A percentile compares a stretch with the other conserved stretches of the same genome.
These are phyloP conservation scores for Hylaeus anthracinus DNA, from an alignment of 1,140 invertebrate species.

Conservation along the genomic window DNA sequence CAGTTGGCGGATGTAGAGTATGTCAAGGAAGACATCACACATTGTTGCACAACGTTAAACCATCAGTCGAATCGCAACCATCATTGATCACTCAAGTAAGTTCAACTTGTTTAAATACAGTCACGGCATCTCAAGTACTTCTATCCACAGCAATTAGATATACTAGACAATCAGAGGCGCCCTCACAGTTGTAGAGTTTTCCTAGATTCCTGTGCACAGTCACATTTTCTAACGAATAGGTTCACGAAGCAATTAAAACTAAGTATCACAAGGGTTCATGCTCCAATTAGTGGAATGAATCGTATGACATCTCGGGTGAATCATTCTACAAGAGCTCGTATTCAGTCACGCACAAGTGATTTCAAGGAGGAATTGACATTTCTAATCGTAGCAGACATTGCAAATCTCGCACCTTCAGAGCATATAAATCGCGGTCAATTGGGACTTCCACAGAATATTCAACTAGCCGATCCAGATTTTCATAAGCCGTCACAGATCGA, in stretches of 20 bases:
- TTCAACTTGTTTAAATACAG: neutral
- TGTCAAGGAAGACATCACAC: constrained; percentile 45
- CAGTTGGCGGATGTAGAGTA: constrained; percentile 3
- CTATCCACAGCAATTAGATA: constrained; percentile 8
- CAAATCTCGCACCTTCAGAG: neutral
- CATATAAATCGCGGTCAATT: neutral
- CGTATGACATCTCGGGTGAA: neutral
- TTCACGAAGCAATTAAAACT: neutral
- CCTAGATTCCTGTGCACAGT: constrained; percentile 40
- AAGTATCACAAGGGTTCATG: neutral
- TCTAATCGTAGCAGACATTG: constrained; percentile 26
- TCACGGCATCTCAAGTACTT: neutral
- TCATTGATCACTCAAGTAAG: neutral
- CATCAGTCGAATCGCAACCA: neutral
- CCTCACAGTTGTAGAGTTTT: constrained; percentile 4
- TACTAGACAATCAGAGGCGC: neutral
- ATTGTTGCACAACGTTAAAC: constrained; percentile 8
- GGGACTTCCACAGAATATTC: constrained; percentile 28
- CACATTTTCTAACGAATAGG: constrained; percentile 25
- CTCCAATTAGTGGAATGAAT: constrained; percentile 15
- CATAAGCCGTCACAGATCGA: constrained; percentile 52
- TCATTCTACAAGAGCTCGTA: neutral
- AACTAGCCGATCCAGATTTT: constrained; percentile 62
- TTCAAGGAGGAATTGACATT: constrained; percentile 11
- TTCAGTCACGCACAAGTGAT: constrained; percentile 19